Percentiles rank a stretch among this genome's conserved stretches.
Conservation (phyloP, 1,140 invertebrate genomes). For the Delia radicum region DNA sequence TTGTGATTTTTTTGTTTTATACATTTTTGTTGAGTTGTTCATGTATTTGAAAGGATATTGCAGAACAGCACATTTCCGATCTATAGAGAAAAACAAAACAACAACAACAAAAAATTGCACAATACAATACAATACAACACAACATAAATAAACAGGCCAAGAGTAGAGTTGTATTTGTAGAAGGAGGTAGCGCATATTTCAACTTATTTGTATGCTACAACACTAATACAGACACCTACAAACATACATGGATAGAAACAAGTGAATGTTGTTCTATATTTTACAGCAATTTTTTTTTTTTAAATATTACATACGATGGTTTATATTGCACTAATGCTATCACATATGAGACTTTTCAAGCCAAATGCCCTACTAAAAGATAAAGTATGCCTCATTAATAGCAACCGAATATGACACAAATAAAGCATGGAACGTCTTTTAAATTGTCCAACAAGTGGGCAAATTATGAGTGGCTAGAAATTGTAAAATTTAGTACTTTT, state of each 20-base stretch:
- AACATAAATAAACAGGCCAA: not conserved
- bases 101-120: not conserved
- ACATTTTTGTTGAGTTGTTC: conserved; percentile 10
- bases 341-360: too few species aligned
- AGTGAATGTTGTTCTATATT: not conserved
- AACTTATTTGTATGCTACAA: not conserved
- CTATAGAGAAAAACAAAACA: not conserved
- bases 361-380: too few species aligned
- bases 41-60: conserved; percentile 13
- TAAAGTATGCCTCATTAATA: too few species aligned
- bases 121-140: not conserved
- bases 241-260: not conserved
- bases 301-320: too few species aligned
- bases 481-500: too few species aligned
- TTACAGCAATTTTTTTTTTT: not conserved
- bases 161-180: not conserved
- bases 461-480: too few species aligned
- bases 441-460: too few species aligned
- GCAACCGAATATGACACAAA: too few species aligned
- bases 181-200: not conserved
- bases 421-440: too few species aligned
- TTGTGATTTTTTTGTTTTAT: too few species aligned
- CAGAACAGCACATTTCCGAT: conserved; percentile 15
- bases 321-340: not conserved
- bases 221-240: not conserved